Base-by-base conservation (phyloP, 2,888 invertebrate genomes). In the Rotaria sp. region DNA sequence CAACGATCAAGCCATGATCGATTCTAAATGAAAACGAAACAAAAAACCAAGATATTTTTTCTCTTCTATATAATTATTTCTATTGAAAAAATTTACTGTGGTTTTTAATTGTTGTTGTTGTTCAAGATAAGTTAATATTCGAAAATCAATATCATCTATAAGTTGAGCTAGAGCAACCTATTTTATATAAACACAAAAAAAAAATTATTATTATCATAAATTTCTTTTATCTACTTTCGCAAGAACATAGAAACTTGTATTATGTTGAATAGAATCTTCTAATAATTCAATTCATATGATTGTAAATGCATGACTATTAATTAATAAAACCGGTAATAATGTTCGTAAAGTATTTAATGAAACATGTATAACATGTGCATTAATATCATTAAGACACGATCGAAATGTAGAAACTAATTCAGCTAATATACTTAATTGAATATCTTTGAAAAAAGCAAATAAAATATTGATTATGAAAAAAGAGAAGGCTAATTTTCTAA, bases 241-340 rank as follows among this genome's bases (percentile, higher is more conserved):
- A n/a, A 80, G 80, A 45, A 80, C n/a, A n/a, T 80, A 80, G 26
- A 45, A 26, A n/a, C 45, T 80, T n/a, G 41, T 11, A 5, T 11
- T 80, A 80, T 80, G 41, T 45, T 80, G 80, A n/a, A 80, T 45
- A 45, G 45, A 10, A 80, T 80, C 80, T 80, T 80, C 80, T 80
- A 80, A 45, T 45, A 80, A 45, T n/a, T 26, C 41, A 41, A 45
- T 41, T 8, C 45, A 45, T 26, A 80, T 45, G 2, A 80, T 45
- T 41, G 80, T 45, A 7, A 80, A 45, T 80, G 80, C 41, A 24
- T 45, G 41, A 80, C 45, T 80, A 80, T 45, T 80, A 13, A 45
- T 45, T 41, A 80, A 45, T 80, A 80, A 80, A 26, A 80, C 45
- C 2, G 80, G 80, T 45, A 80, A 15, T 80, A 80, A 80, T 80